phyloP scores from a whole-genome alignment of 2,797 vertebrate species.

The Brachyrhaphis roseni region DNA sequence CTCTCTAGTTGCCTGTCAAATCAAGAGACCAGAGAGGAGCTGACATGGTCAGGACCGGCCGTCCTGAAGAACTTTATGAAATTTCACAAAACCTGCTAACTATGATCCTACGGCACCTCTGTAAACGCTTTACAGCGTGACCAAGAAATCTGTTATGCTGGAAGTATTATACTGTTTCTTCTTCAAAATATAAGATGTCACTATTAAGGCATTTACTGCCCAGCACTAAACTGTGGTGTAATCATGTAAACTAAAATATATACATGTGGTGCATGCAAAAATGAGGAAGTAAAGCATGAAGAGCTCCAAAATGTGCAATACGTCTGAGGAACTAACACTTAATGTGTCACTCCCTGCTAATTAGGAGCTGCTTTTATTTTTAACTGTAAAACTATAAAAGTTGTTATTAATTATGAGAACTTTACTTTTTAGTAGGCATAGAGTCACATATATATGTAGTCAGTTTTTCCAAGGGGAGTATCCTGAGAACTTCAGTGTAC shows the following conservation, averaged over 20 bases:
- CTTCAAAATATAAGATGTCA: background rate
- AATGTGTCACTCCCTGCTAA: background rate
- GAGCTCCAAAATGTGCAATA: background rate
- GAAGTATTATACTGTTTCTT: background rate
- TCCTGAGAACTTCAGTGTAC: background rate
- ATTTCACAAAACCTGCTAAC: too few relatives aligned
- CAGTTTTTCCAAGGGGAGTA: background rate
- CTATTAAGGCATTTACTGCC: background rate
- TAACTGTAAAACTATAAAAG: background rate
- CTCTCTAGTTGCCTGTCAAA: background rate
- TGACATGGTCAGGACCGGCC: background rate
- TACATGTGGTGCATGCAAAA: background rate
- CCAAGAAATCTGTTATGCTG: background rate
- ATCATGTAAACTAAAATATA: background rate
- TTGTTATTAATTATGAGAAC: background rate
- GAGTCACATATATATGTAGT: background rate
- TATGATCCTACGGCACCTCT: background rate
- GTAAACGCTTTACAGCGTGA: background rate
- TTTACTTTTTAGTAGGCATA: background rate
- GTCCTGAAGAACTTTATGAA: background rate
- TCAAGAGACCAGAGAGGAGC: background rate
- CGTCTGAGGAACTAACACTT: background rate
- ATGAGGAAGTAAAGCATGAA: background rate
- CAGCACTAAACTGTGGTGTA: background rate
- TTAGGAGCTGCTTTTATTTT: background rate